Evolutionary conservation across 2,797 vertebrate species (phyloP).

Genomic region (Coluber constrictor): DNA sequence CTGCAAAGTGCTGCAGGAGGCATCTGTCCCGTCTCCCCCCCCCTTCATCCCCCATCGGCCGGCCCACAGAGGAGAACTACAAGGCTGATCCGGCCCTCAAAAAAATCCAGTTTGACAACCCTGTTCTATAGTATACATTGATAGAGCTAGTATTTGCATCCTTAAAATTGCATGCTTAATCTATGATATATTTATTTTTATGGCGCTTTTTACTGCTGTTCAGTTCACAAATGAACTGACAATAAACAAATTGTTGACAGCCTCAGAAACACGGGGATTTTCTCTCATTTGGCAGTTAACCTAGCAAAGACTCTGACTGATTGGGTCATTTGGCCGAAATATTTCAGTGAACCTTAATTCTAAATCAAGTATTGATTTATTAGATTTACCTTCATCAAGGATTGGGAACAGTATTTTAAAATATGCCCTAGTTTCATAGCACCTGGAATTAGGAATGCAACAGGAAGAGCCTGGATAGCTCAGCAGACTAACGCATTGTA

Average conservation of each 20-base stretch:
- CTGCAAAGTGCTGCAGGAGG: too few species aligned
- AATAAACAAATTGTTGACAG: not conserved
- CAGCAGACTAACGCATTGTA: too few species aligned
- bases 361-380: conserved; percentile 1
- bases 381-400: not conserved
- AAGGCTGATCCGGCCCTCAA: too few species aligned
- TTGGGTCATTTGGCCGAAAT: not conserved
- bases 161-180: not conserved
- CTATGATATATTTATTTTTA: not conserved
- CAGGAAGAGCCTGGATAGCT: too few species aligned
- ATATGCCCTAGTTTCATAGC: conserved; percentile 11
- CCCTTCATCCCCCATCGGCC: too few species aligned
- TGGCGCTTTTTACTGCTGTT: not conserved
- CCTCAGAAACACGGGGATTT: not conserved
- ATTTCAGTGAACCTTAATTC: not conserved
- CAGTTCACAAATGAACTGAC: not conserved
- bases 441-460: not conserved
- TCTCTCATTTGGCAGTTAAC: not conserved
- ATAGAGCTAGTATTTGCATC: not conserved
- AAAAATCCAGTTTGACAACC: too few species aligned
- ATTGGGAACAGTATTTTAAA: not conserved
- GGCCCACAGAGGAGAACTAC: too few species aligned
- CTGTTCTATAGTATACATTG: not conserved
- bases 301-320: not conserved
- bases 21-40: too few species aligned